A percentile compares a stretch with the other conserved stretches of the same genome.
Evolutionary conservation across 2,113 vertebrate species (phyloP).

Genomic region (Myiagra hebetior): DNA sequence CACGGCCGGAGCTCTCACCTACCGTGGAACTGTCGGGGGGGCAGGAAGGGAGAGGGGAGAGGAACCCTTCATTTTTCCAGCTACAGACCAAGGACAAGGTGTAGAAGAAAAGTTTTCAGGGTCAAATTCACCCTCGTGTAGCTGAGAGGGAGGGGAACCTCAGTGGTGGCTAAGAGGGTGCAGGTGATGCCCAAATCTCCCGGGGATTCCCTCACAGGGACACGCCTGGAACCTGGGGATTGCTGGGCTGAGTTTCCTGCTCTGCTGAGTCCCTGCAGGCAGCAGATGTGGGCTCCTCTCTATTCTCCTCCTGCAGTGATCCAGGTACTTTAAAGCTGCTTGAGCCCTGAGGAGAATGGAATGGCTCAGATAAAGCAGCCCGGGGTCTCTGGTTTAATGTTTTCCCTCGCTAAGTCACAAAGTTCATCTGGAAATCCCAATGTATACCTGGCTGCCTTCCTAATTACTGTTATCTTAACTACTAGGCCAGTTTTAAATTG

Average conservation of each 20-base stretch:
- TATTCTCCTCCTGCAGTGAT: not conserved
- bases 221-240: rapidly evolving
- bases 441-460: slow-evolving; percentile 17
- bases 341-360: not conserved
- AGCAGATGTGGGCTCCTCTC: not conserved
- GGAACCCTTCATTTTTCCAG: not conserved
- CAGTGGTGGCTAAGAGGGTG: not conserved
- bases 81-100: not conserved
- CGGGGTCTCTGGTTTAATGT: not conserved
- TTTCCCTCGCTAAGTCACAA: not conserved
- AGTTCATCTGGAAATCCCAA: not conserved
- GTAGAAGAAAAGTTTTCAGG: not conserved
- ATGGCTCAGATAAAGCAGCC: not conserved
- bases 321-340: not conserved
- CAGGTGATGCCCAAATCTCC: not conserved
- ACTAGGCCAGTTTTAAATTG: slow-evolving; percentile 22
- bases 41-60: not conserved
- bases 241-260: not conserved
- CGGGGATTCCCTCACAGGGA: rapidly evolving
- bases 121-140: rapidly evolving
- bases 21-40: not conserved
- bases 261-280: not conserved
- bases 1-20: not conserved
- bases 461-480: slow-evolving; percentile 42
- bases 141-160: not conserved